These are phyloP conservation scores for Panopea generosa DNA, from an alignment of 2,888 invertebrate genomes.

Conservation along the genomic window DNA sequence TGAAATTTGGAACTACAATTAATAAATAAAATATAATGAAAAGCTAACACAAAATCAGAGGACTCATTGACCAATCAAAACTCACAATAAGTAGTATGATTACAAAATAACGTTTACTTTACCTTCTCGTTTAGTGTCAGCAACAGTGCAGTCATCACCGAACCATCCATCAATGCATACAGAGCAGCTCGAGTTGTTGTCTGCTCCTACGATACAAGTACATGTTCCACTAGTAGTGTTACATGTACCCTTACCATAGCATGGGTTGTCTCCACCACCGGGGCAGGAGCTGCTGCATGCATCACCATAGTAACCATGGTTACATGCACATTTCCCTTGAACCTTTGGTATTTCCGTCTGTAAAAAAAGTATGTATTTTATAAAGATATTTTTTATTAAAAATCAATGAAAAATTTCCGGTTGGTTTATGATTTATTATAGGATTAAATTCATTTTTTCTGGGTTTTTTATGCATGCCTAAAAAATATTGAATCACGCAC, in stretches of 20 bases:
- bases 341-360: conserved; percentile 24
- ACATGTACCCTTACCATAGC: conserved; percentile 70
- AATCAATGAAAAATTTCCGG: too few relatives aligned
- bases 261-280: conserved; percentile 68
- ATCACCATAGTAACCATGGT: conserved; percentile 68
- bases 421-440: too few relatives aligned
- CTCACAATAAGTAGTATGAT: too few relatives aligned
- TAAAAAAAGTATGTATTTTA: background rate
- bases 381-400: too few relatives aligned
- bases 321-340: conserved; percentile 63
- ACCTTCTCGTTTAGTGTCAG: conserved; percentile 8
- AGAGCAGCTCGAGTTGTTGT: conserved; percentile 55
- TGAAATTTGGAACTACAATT: too few relatives aligned
- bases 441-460: too few relatives aligned
- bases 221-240: conserved; percentile 64
- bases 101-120: too few relatives aligned
- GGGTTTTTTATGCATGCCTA: too few relatives aligned
- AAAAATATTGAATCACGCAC: too few relatives aligned
- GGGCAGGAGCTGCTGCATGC: conserved; percentile 66
- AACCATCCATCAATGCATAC: conserved; percentile 64
- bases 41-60: too few relatives aligned
- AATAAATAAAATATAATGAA: too few relatives aligned
- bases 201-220: conserved; percentile 61
- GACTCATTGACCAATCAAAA: too few relatives aligned
- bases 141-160: conserved; percentile 69